Base-by-base conservation (phyloP, 1,140 invertebrate species). In the Oryctes rhinoceros region DNA sequence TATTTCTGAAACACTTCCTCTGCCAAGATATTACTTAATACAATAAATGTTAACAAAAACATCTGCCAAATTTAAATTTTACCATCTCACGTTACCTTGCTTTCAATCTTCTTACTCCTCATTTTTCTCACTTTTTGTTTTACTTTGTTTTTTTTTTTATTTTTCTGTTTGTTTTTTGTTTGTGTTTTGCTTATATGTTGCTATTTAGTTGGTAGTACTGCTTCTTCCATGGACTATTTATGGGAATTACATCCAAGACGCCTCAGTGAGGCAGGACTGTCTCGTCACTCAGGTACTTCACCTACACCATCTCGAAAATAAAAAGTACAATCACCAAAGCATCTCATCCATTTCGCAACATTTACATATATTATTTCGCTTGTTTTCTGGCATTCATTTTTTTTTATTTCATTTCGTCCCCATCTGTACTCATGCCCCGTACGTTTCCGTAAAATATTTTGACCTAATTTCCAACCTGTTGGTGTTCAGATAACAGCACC, bases 401-500 rank as follows among this genome's bases (percentile, higher is more conserved):
- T n/a, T 10, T 44, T 44, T 7, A 44, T 44, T 44, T 44, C 39
- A 44, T 44, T 44, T 44, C 39, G 39, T 10, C 39, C 39, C 9
- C 39, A 24, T n/a, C 76, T 10, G 39, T 10, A 5, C 3, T 3
- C 39, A 24, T n/a, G 39, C 15, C n/a, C 76, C 3, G 20, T 76
- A 71, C 1, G 30, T 24, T 74, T 35, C 13, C 7, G 37, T 48
- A 10, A 47, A 39, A 44, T 44, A 44, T 77, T 49, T 11, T 59
- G 20, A 18, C 18, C 11, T 44, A 39, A 47, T 48, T 11, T 44
- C 5, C 39, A 5, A 44, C 10, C 13, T n/a, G 0, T 78, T 78
- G 48, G 39, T 44, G 59, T 37, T 82, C 90, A 96, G 94, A 96
- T 92, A 94, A 93, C 85, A 95, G 94, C 88, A 91, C 94, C 37